Evolutionary conservation across 2,797 vertebrate species (phyloP).

Genomic region (Morelia viridis): DNA sequence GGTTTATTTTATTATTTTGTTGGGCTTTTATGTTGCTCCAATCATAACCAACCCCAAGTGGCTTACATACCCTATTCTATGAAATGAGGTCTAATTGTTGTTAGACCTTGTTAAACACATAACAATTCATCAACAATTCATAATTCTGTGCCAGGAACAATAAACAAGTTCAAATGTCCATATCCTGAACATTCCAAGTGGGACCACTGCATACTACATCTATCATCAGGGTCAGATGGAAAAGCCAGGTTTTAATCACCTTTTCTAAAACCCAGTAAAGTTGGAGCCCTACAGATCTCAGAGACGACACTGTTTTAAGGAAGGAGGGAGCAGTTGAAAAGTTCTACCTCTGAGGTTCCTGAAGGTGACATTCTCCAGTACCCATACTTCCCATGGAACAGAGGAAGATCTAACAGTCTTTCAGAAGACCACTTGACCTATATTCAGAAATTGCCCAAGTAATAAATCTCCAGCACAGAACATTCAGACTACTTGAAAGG

Average conservation of each 20-base stretch:
- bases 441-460: not conserved
- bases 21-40: not conserved
- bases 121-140: not conserved
- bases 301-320: not conserved
- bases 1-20: not conserved
- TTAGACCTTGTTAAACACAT: not conserved
- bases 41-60: not conserved
- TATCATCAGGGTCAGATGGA: not conserved
- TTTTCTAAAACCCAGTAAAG: not conserved
- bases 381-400: not conserved
- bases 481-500: not conserved
- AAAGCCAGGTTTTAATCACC: not conserved
- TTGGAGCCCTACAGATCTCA: not conserved
- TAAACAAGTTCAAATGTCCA: not conserved
- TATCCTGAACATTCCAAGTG: not conserved
- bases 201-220: not conserved
- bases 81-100: not conserved
- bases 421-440: not conserved
- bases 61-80: not conserved
- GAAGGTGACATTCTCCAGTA: not conserved
- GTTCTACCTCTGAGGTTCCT: not conserved
- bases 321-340: not conserved
- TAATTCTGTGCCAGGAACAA: not conserved
- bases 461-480: not conserved
- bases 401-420: not conserved